A percentile compares a stretch with the other conserved stretches of the same genome.
Conservation (phyloP, 2,888 invertebrate species). For the Morpho helenor region DNA sequence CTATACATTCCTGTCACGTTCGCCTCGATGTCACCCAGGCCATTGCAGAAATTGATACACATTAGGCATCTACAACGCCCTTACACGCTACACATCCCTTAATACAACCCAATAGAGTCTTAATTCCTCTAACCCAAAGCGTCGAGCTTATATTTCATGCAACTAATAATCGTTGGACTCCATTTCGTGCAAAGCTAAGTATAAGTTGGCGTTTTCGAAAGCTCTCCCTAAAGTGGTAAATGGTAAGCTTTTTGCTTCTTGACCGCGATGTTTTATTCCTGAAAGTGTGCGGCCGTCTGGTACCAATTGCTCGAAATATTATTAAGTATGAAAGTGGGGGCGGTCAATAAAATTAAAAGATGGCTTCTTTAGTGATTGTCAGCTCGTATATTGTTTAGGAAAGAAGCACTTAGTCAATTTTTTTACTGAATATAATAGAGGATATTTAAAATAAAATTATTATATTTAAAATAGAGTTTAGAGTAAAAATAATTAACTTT, state of each 20-base stretch:
- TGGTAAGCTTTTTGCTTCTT: slow-evolving; percentile 40
- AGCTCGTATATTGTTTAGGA: background rate
- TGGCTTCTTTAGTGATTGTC: slow-evolving; percentile 27
- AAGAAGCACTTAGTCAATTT: background rate
- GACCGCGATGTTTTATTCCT: slow-evolving; percentile 55
- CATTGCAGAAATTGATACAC: slow-evolving; percentile 75
- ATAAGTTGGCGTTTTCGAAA: slow-evolving; percentile 7
- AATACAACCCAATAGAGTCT: slow-evolving; percentile 33
- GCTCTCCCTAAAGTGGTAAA: slow-evolving; percentile 34
- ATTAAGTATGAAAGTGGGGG: slow-evolving; percentile 51
- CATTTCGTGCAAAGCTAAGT: slow-evolving; percentile 8
- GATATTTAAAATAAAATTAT: background rate
- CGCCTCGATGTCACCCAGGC: slow-evolving; percentile 61
- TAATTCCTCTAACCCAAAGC: slow-evolving; percentile 28
- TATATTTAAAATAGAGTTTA: too few species aligned
- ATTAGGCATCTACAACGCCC: slow-evolving; percentile 41
- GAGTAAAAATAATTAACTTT: too few species aligned
- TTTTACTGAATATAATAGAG: background rate
- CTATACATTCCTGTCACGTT: slow-evolving; percentile 66
- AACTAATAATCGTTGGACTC: slow-evolving; percentile 44
- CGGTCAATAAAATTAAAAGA: slow-evolving; percentile 42
- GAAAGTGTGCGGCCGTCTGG: slow-evolving; percentile 56
- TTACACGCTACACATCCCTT: slow-evolving; percentile 31
- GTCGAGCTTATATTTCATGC: slow-evolving; percentile 21
- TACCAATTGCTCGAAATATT: slow-evolving; percentile 68